Base-by-base conservation (phyloP, 2,888 invertebrate species). In the Agrotis segetum region DNA sequence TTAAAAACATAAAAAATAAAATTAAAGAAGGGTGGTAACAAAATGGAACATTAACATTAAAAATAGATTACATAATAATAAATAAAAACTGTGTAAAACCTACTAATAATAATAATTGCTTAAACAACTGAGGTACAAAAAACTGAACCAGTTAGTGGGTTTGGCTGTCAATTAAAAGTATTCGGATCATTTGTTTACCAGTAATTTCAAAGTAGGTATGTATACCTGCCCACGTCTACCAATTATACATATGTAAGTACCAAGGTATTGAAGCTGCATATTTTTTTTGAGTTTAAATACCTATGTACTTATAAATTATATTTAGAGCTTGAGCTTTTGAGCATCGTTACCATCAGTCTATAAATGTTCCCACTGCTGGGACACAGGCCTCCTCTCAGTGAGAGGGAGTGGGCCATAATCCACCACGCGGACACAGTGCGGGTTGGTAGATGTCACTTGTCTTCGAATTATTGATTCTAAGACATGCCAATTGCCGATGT, bases 111-210 rank as follows among this genome's bases (percentile, higher is more conserved):
- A 58, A 62, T 50, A 67, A 47, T 67, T 47, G 17, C 19, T 49
- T 72, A 65, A 17, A 62, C n/a, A 76, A 65, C 47, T 29, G 14
- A 24, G 6, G 21, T n/a, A 53, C 14, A n/a, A 61, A 59, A 50
- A 72, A 72, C n/a, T 72, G 50, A 29, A 40, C 13, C 14, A 29
- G 34, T 24, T 19, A 58, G 29, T 44, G 17, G 17, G 5, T 53
- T 19, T 46, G 4, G 21, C 17, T 17, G 24, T 14, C 16, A 76
- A 58, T 76, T 66, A 74, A 73, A 76, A 73, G 13, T 67, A 50
- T 74, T 62, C 44, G 47, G 66, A 66, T 56, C 58, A 29, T 65
- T 65, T 70, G 1, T n/a, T 55, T 29, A 50, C 16, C 29, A 19
- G 17, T 34, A 2, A 46, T 49, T 53, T 19, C 3, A 55, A 55